Conservation (phyloP, 2,888 invertebrate species). For the Cephus runcator region DNA sequence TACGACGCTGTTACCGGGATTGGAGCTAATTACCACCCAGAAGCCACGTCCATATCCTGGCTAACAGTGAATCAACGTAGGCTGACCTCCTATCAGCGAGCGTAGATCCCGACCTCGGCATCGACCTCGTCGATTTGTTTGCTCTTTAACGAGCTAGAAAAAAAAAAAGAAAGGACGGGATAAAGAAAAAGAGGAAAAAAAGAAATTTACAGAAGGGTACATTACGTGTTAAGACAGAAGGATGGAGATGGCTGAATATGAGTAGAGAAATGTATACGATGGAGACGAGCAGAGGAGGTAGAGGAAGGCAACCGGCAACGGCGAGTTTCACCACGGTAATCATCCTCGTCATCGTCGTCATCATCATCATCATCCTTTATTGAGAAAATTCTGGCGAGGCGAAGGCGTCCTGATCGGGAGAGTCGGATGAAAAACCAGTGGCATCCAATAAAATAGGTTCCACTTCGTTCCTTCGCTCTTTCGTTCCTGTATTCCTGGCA, state of each 20-base stretch:
- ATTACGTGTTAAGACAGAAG: neutral
- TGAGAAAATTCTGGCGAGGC: neutral
- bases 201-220: neutral
- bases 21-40: conserved; percentile 63
- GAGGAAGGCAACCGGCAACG: conserved; percentile 11
- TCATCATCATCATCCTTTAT: conserved; percentile 27
- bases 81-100: conserved; percentile 48
- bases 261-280: neutral
- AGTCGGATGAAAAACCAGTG: neutral
- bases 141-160: conserved; percentile 48
- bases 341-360: conserved; percentile 31
- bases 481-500: neutral
- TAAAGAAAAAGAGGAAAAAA: neutral
- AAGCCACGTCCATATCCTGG: conserved; percentile 49
- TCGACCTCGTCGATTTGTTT: conserved; percentile 53
- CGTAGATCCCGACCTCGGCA: conserved; percentile 40
- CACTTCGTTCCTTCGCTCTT: neutral
- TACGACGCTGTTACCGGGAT: conserved; percentile 59
- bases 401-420: neutral
- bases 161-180: conserved; percentile 26
- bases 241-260: neutral
- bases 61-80: conserved; percentile 50
- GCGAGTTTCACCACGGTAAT: conserved; percentile 19
- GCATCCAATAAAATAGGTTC: neutral
- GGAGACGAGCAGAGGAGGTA: conserved; percentile 13